Percentiles rank a stretch among this genome's conserved stretches.
Evolutionary conservation across 1,140 invertebrate genomes (phyloP).

Genomic region (Oryctes rhinoceros): DNA sequence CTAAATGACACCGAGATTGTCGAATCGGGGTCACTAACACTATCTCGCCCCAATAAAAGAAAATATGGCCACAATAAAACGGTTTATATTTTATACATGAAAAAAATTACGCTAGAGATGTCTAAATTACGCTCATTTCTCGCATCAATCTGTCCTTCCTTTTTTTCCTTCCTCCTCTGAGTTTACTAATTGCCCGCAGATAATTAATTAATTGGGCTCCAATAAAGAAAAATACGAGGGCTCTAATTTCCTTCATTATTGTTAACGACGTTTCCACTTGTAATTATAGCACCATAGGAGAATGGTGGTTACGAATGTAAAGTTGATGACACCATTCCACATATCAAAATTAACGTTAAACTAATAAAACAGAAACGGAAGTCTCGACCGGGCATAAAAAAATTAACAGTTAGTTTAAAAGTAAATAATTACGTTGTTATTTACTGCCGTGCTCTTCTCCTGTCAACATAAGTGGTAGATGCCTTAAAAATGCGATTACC

Average conservation of each 20-base stretch:
- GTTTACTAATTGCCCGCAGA: neutral
- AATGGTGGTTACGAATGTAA: conserved; percentile 19
- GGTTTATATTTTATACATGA: conserved; percentile 25
- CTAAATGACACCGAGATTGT: conserved; percentile 12
- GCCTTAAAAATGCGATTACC: conserved; percentile 22
- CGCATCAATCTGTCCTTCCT: neutral
- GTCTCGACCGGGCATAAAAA: conserved; percentile 11
- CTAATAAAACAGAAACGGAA: conserved; percentile 35
- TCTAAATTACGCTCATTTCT: neutral
- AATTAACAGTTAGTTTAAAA: conserved; percentile 35
- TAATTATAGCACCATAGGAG: conserved; percentile 9
- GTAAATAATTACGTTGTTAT: conserved; percentile 37
- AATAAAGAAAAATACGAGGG: neutral
- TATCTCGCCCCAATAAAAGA: conserved; percentile 28
- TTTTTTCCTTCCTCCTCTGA: neutral
- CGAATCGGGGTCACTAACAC: conserved; percentile 29
- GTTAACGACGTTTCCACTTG: neutral
- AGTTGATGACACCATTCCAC: neutral
- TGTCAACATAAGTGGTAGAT: conserved; percentile 24
- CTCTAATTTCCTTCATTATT: neutral
- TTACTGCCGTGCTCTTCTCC: conserved; percentile 13
- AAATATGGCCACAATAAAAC: conserved; percentile 21
- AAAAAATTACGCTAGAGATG: neutral
- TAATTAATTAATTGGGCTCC: conserved; percentile 15
- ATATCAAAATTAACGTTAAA: conserved; percentile 33